phyloP scores from a whole-genome alignment of 2,113 vertebrate species.

The Glaucidium brasilianum region DNA sequence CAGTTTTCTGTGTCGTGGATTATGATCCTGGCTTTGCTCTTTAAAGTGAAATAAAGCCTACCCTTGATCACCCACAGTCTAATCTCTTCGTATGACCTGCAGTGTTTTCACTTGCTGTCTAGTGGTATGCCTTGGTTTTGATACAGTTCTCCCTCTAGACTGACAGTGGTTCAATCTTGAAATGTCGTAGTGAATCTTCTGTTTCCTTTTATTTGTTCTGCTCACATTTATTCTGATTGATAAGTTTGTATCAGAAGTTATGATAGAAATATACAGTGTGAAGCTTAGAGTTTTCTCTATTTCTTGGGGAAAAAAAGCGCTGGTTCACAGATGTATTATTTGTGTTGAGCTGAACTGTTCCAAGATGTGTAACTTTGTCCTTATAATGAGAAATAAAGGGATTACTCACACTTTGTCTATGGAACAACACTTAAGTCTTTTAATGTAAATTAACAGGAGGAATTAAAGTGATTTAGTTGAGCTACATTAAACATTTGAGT shows the following conservation, averaged over 20 bases:
- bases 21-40: not conserved
- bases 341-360: not conserved
- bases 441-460: not conserved
- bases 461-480: not conserved
- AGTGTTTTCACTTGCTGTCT: not conserved
- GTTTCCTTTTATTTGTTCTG: not conserved
- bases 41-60: not conserved
- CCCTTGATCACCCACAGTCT: not conserved
- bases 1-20: not conserved
- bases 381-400: not conserved
- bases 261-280: not conserved
- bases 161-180: not conserved
- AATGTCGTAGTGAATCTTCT: not conserved
- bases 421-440: not conserved
- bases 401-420: not conserved
- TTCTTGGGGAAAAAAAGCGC: not conserved
- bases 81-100: not conserved
- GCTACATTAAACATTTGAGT: not conserved
- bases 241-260: not conserved
- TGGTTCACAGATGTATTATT: not conserved
- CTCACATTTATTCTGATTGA: not conserved
- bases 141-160: not conserved
- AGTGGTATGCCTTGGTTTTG: not conserved
- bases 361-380: not conserved
- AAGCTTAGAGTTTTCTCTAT: not conserved